Evolutionary conservation across 1,140 invertebrate species (phyloP), one percentile per base, ranked within the genome.

Genomic region (Trichonephila inaurata): DNA sequence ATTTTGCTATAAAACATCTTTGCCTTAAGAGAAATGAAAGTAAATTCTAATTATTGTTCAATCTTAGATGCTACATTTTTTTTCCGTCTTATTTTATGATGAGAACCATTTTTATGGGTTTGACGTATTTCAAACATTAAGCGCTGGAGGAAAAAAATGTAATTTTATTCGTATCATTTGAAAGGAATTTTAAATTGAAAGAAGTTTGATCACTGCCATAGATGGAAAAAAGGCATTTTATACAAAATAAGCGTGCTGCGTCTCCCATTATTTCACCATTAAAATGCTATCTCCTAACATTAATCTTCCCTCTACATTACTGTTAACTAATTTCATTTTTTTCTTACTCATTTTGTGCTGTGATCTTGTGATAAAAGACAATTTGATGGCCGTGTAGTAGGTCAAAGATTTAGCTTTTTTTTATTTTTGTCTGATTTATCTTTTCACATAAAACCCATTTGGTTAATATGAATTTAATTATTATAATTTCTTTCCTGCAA

Each of bases 121-220:
- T 88, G 86, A 64, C 51, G 28, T 88, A 88, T 64, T 64, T 40
- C 61, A 19, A 14, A 60, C 82, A 83, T 83, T 83, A 83, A 58
- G 40, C 61, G 18, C 19, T 24, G 61, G 61, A 40, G 33, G 28
- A 88, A 88, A 85, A 85, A 51, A 85, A 61, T 85, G 28, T 40
- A 19, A 16, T 40, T 88, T 87, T 88, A 64, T 64, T 44, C 86
- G 33, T 83, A 58, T 88, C 62, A 64, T 88, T 64, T 88, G 60
- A 88, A 88, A 60, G 60, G 18, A 64, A 33, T 88, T 88, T 88
- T 88, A 64, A 87, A 88, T 88, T 88, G 86, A 64, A 88, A 64
- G 62, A 64, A 40, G 33, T 40, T 64, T 64, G 86, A 88, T 40
- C 58, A 64, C 64, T n/a, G 12, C 51, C 51, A 58, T 83, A 60